phyloP scores from a whole-genome alignment of 2,797 vertebrate genomes.

The Amniataba percoides region DNA sequence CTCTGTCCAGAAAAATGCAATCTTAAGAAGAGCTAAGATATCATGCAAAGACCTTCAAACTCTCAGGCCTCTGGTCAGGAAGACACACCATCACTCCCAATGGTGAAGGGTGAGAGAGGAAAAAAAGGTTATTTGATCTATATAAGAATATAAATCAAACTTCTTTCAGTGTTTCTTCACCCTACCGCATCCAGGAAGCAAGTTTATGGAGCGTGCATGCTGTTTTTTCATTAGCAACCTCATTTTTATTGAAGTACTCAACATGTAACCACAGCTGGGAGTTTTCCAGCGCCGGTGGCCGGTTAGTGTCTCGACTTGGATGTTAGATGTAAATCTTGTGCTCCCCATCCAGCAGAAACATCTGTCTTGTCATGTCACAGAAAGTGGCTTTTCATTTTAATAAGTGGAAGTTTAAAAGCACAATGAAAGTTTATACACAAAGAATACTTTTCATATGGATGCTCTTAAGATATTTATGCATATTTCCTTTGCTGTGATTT shows the following conservation, averaged over 20 bases:
- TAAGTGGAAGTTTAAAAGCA: constrained; percentile 4
- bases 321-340: constrained; percentile 35
- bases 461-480: constrained; percentile 30
- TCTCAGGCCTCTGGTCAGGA: no score
- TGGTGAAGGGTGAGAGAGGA: no score
- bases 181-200: constrained; percentile 34
- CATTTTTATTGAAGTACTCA: constrained; percentile 29
- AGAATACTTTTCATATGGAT: constrained; percentile 15
- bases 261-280: constrained; percentile 20
- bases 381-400: constrained; percentile 1
- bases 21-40: no score
- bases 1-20: no score
- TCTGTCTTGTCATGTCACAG: constrained; percentile 28
- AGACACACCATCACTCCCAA: no score
- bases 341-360: constrained; percentile 49
- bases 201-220: constrained; percentile 42
- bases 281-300: constrained; percentile 11
- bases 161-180: constrained; percentile 39
- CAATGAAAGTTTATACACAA: constrained; percentile 9
- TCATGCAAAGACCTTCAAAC: no score
- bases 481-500: constrained; percentile 38
- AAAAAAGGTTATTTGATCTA: no score
- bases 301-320: constrained; percentile 1
- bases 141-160: constrained; percentile 36
- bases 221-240: constrained; percentile 28